Evolutionary conservation across 2,888 invertebrate species (phyloP), one percentile per base, ranked within the genome.

Genomic region (Caradrina clavipalpis): DNA sequence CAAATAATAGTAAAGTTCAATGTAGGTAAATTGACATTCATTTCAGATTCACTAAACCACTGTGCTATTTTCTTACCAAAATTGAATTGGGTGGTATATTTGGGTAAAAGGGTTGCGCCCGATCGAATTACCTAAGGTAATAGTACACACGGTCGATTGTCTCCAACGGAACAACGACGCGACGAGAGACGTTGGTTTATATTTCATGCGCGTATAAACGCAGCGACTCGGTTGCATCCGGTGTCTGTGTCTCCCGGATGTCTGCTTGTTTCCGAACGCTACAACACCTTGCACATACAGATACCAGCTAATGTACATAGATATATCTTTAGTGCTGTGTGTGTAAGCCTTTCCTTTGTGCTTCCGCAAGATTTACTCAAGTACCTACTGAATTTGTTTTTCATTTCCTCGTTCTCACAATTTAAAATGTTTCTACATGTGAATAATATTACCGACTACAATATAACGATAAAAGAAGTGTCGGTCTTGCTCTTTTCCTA

Each of bases 231-330:
- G 55, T 57, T 63, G 78, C 84, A 78, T 89, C 90, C 88, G 88
- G 87, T 79, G 78, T 86, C 82, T 74, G 69, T 71, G 71, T 26
- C 55, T 59, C 63, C 45, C 84, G 87, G 85, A 87, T 86, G 78
- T 59, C 71, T 60, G 69, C 66, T 76, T 76, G 82, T 83, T 87
- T 87, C 85, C 86, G 81, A 74, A 79, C 66, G 72, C 67, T 73
- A 69, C 72, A 68, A 76, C 78, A 73, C 78, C 65, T 71, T 71
- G 59, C 67, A 72, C 60, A 68, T 69, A 67, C 42, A 42, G 17
- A 69, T 56, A 39, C 51, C 39, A 26, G 11, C 42, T 35, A 54
- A 62, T 50, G 13, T 70, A 60, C 13, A n/a, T 49, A 49, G 47
- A 13, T 31, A 55, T 39, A 31, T n/a, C 21, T 53, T 53, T 67